Evolutionary conservation across 2,113 vertebrate species (phyloP), one percentile per base, ranked within the genome.

Genomic region (Indri indri): DNA sequence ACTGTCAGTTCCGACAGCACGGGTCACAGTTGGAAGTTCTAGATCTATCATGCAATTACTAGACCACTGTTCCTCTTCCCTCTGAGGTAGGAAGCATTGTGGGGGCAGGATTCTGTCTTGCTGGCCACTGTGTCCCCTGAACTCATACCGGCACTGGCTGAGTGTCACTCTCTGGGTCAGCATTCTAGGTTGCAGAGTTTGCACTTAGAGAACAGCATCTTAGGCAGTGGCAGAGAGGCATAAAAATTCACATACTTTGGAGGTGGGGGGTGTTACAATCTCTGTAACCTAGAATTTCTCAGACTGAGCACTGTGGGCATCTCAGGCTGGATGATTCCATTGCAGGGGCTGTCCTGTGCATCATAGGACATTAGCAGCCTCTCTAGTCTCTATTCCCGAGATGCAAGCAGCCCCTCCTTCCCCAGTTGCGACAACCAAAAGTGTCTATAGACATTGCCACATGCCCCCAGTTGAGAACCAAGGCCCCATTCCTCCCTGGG

Each of bases 21-120:
- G 47, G 22, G 54, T 73, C 66, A 80, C 37, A 70, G n/a, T 30
- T 32, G 50, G 32, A 30, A 54, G 59, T 42, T 45, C 27, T 37
- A 17, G 42, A 12, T 68, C 76, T 85, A 4, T 10, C 23, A 30
- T 17, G 37, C 13, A 1, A 14, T 45, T 40, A 11, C 71, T 20
- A 12, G 42, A 61, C 20, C 0, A 1, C 52, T 14, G 23, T 32
- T 57, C 12, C 0, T 8, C 40, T 57, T 6, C 4, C 32, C 18
- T 37, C 54, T 40, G 86, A 88, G 65, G 18, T 1, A 5, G 32
- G 65, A 52, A 76, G 25, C 34, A 16, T 6, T 20, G 50, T 9
- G 37, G 94, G 57, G 57, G 47, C 73, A 52, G 90, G 52, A 27
- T 47, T 80, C 71, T 27, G 34, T 27, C 85, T 71, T 66, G 32